phyloP scores from a whole-genome alignment of 1,140 invertebrate genomes.

The Rhopalosiphum maidis region DNA sequence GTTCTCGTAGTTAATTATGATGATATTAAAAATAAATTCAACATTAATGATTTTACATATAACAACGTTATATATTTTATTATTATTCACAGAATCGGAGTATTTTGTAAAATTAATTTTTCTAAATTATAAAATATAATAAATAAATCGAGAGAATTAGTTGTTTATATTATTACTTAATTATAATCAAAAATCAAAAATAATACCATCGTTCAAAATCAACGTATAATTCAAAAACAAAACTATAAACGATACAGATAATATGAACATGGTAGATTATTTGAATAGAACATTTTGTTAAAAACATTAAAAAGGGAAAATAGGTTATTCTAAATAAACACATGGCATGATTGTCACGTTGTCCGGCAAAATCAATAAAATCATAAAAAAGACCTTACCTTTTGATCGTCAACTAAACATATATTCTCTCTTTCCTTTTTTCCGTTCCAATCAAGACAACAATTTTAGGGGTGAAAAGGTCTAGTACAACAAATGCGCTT shows the following conservation, averaged over 20 bases:
- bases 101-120: neutral
- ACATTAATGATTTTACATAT: neutral
- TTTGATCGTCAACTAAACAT: conserved; percentile 42
- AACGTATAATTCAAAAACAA: neutral
- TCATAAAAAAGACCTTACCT: conserved; percentile 9
- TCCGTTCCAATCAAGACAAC: conserved; percentile 36
- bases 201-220: neutral
- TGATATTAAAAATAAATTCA: neutral
- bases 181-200: neutral
- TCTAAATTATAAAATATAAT: neutral
- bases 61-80: neutral
- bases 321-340: conserved; percentile 44
- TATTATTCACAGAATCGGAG: neutral
- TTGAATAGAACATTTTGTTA: neutral
- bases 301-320: neutral
- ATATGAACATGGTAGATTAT: neutral
- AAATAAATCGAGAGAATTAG: neutral
- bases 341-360: conserved; percentile 38
- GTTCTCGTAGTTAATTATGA: neutral
- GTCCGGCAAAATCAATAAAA: conserved; percentile 34
- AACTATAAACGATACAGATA: neutral
- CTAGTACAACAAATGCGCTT: conserved; percentile 47
- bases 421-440: conserved; percentile 19
- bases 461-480: conserved; percentile 54
- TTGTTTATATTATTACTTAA: neutral